phyloP scores from a whole-genome alignment of 1,140 invertebrate species.

The Scaptomyza graminum region DNA sequence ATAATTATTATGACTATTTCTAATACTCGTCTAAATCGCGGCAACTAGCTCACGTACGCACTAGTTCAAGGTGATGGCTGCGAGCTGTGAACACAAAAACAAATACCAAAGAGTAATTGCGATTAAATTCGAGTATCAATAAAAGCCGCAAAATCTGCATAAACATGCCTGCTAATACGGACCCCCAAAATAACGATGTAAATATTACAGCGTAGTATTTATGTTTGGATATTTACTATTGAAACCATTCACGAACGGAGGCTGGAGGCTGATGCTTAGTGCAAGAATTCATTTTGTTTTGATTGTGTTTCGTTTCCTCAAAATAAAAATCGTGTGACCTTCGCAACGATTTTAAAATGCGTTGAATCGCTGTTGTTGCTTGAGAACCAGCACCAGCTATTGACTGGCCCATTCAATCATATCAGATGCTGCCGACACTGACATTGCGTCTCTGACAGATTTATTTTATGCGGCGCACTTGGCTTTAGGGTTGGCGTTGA shows the following conservation, averaged over 20 bases:
- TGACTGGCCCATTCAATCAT: constrained; percentile 52
- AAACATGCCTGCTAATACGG: constrained; percentile 33
- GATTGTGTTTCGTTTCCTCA: constrained; percentile 56
- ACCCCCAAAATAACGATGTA: constrained; percentile 27
- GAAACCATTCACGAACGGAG: neutral
- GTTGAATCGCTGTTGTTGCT: constrained; percentile 49
- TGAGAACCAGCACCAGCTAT: constrained; percentile 25
- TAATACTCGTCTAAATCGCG: constrained; percentile 10
- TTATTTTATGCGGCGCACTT: constrained; percentile 48
- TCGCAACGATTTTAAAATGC: constrained; percentile 59
- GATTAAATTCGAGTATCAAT: constrained; percentile 44
- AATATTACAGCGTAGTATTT: constrained; percentile 18
- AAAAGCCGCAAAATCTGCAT: constrained; percentile 32
- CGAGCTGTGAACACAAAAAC: constrained; percentile 27
- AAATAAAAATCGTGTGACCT: constrained; percentile 55
- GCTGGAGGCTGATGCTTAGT: neutral
- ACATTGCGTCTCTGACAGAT: constrained; percentile 16
- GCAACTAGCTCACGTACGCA: constrained; percentile 41
- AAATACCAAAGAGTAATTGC: constrained; percentile 50
- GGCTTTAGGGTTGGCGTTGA: constrained; percentile 9
- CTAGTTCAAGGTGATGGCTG: constrained; percentile 69
- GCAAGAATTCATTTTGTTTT: constrained; percentile 40
- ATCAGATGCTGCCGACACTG: constrained; percentile 54
- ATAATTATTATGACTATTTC: constrained; percentile 22
- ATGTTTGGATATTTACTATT: neutral